These are phyloP conservation scores for Anniella stebbinsi DNA, from an alignment of 2,797 vertebrate genomes.

Conservation along the genomic window DNA sequence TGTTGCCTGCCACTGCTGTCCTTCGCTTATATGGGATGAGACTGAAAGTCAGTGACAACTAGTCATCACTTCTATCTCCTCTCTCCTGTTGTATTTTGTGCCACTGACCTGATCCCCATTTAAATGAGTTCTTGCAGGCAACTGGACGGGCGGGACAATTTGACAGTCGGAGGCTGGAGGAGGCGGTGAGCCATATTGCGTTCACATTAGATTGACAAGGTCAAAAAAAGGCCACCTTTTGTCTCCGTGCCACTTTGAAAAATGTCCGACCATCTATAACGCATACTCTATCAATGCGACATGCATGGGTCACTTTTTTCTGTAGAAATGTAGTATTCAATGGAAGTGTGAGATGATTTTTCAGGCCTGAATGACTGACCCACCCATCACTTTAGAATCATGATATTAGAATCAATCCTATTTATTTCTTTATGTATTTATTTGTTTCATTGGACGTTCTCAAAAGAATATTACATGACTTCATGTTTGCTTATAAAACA, in stretches of 20 bases:
- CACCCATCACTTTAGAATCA: not conserved
- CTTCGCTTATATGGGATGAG: constrained; percentile 51
- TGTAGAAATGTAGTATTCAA: not conserved
- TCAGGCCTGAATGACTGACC: not conserved
- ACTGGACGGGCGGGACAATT: constrained; percentile 60
- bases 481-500: not conserved
- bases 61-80: constrained; percentile 69
- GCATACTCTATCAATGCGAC: not conserved
- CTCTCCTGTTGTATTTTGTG: constrained; percentile 69
- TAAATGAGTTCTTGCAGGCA: constrained; percentile 74
- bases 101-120: constrained; percentile 72
- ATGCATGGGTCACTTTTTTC: not conserved
- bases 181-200: constrained; percentile 62
- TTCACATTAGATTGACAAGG: constrained; percentile 46
- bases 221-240: not conserved
- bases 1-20: constrained; percentile 45
- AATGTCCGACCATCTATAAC: not conserved
- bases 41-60: constrained; percentile 48
- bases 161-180: constrained; percentile 45
- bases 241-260: not conserved
- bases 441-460: not conserved
- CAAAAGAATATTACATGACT: not conserved
- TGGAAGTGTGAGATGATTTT: not conserved
- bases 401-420: not conserved
- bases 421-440: not conserved